Percentiles rank a stretch among this genome's conserved stretches.
phyloP scores from a whole-genome alignment of 2,888 invertebrate genomes.

The Selenia dentaria region DNA sequence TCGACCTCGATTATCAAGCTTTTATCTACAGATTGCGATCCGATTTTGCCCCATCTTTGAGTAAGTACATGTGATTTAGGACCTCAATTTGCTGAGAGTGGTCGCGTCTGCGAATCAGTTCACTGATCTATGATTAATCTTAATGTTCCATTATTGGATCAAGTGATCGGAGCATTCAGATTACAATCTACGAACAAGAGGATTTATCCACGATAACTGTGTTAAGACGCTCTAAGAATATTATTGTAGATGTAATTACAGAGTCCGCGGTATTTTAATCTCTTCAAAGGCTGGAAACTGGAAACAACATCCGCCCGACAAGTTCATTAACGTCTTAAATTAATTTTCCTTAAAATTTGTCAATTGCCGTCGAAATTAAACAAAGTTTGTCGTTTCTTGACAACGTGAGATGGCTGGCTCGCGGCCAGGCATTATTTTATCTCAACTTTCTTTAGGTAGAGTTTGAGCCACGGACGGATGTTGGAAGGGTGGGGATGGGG shows the following conservation, averaged over 20 bases:
- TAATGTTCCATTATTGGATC: slow-evolving; percentile 16
- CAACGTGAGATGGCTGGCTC: slow-evolving; percentile 59
- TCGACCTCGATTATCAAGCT: slow-evolving; percentile 21
- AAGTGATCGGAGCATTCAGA: slow-evolving; percentile 8
- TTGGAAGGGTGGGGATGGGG: too few species aligned
- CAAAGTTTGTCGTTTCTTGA: slow-evolving; percentile 64
- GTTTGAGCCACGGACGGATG: too few species aligned
- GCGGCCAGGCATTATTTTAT: slow-evolving; percentile 52
- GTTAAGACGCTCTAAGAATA: slow-evolving; percentile 6
- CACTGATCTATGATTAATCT: slow-evolving; percentile 24
- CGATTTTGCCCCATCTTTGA: slow-evolving; percentile 18
- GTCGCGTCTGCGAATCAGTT: slow-evolving; percentile 16
- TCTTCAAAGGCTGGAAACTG: slow-evolving; percentile 50
- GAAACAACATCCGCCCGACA: slow-evolving; percentile 56
- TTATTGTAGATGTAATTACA: slow-evolving; percentile 48
- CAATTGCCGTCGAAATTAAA: slow-evolving; percentile 65
- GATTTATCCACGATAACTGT: slow-evolving; percentile 19
- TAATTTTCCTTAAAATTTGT: slow-evolving; percentile 69
- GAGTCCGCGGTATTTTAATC: slow-evolving; percentile 56
- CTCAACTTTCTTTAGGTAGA: slow-evolving; percentile 37
- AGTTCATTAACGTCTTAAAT: slow-evolving; percentile 66
- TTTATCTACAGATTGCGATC: slow-evolving; percentile 23
- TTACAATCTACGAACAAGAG: slow-evolving; percentile 24
- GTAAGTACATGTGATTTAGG: slow-evolving; percentile 24
- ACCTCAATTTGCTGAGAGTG: slow-evolving; percentile 22